These are phyloP conservation scores for Brachionus sp. DNA, from an alignment of 1,140 invertebrate species.

Conservation along the genomic window DNA sequence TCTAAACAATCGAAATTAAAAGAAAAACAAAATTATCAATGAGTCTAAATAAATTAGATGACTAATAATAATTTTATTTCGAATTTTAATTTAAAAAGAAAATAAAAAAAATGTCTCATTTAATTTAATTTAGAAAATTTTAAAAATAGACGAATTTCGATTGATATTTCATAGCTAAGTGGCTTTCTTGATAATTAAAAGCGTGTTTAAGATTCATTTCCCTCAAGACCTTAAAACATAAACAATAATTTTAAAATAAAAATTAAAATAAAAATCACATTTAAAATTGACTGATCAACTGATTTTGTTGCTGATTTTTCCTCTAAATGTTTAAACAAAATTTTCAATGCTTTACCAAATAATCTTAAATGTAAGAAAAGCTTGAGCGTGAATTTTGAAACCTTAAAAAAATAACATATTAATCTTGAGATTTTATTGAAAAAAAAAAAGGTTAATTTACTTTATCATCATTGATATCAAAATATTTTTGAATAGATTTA, in stretches of 20 bases:
- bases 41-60: no score
- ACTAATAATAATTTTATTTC: not conserved
- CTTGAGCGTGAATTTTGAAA: not conserved
- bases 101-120: not conserved
- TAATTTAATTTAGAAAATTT: not conserved
- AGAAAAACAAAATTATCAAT: no score
- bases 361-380: conserved; percentile 10
- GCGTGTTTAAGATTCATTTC: conserved; percentile 1
- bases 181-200: not conserved
- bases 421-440: not conserved
- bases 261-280: not conserved
- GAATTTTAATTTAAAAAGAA: not conserved
- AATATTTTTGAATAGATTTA: conserved; percentile 25
- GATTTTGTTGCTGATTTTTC: not conserved
- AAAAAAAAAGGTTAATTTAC: not conserved
- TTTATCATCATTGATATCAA: conserved; percentile 36
- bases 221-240: not conserved
- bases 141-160: conserved; percentile 24
- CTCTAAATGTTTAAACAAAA: conserved; percentile 25
- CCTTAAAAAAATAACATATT: not conserved
- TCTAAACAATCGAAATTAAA: no score
- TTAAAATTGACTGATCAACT: conserved; percentile 30
- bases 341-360: conserved; percentile 16
- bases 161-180: not conserved
- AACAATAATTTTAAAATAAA: not conserved